Percentiles rank a stretch among this genome's conserved stretches.
Conservation (phyloP, 2,113 vertebrate genomes). For the Mugil cephalus region DNA sequence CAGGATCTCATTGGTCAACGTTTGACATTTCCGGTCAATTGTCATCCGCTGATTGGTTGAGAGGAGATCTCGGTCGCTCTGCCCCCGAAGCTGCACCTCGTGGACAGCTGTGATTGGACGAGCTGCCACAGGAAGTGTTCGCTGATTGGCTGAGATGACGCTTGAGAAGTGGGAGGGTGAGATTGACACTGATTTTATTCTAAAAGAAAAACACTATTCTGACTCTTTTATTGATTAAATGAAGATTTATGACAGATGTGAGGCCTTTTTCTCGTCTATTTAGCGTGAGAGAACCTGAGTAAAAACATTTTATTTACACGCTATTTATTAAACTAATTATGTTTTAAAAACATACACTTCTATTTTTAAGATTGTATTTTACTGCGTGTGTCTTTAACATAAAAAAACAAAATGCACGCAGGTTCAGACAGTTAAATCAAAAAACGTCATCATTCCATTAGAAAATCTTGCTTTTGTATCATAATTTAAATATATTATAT, state of each 20-base stretch:
- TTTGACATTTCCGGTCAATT: slow-evolving; percentile 58
- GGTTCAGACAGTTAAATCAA: too few species aligned
- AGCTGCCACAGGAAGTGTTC: slow-evolving; percentile 48
- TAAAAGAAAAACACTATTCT: background rate
- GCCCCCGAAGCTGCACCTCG: slow-evolving; percentile 79
- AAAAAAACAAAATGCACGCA: too few species aligned
- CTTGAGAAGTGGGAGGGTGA: background rate
- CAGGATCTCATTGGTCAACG: slow-evolving; percentile 39
- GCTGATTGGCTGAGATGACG: slow-evolving; percentile 66
- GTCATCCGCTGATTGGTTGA: slow-evolving; percentile 73
- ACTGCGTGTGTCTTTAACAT: too few species aligned
- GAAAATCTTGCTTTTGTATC: too few species aligned
- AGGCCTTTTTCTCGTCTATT: too few species aligned
- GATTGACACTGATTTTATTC: slow-evolving; percentile 16
- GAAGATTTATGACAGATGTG: background rate
- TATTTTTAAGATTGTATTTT: too few species aligned
- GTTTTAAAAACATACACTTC: too few species aligned
- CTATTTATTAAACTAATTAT: too few species aligned
- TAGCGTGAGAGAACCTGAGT: too few species aligned
- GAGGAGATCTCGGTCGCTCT: slow-evolving; percentile 23
- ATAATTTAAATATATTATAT: too few species aligned
- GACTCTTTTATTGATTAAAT: background rate
- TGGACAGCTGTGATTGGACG: slow-evolving; percentile 84
- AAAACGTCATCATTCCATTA: too few species aligned
- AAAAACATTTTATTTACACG: too few species aligned